Conservation (phyloP, 2,888 invertebrate species). For the Hetaerina titia region DNA sequence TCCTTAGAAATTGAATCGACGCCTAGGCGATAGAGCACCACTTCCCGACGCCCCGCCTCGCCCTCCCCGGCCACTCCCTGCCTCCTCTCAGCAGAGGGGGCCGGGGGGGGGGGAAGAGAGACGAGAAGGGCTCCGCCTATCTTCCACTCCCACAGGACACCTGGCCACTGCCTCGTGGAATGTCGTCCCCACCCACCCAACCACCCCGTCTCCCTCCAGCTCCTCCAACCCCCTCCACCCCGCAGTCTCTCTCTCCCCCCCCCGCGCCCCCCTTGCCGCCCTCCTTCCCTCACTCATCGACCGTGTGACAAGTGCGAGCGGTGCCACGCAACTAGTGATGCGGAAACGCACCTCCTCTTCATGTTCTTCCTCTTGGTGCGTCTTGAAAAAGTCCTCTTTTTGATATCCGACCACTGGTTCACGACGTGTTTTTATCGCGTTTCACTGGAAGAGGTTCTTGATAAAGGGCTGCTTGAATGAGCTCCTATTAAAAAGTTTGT, state of each 20-base stretch:
- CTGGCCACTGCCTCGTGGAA: conserved; percentile 60
- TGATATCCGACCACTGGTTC: no score
- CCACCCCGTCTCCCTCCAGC: background rate
- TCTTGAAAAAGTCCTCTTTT: no score
- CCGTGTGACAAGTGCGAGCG: background rate
- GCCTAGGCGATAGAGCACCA: background rate
- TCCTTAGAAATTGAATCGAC: no score
- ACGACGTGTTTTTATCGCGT: no score
- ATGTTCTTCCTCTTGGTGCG: no score
- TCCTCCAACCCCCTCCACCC: background rate
- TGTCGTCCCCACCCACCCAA: conserved; percentile 56
- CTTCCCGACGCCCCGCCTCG: background rate
- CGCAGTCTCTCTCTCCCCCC: background rate
- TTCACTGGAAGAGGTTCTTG: no score
- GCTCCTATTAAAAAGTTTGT: no score
- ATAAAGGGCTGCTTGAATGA: no score
- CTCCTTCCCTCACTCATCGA: background rate
- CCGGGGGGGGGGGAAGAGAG: no score
- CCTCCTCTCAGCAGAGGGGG: no score
- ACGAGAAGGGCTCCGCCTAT: conserved; percentile 20
- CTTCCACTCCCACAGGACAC: conserved; percentile 62
- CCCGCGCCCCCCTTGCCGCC: background rate
- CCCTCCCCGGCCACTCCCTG: conserved; percentile 6
- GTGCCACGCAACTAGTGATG: background rate
- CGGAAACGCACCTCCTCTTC: no score